Conservation (phyloP, 2,888 invertebrate genomes). For the Platycheirus albimanus region DNA sequence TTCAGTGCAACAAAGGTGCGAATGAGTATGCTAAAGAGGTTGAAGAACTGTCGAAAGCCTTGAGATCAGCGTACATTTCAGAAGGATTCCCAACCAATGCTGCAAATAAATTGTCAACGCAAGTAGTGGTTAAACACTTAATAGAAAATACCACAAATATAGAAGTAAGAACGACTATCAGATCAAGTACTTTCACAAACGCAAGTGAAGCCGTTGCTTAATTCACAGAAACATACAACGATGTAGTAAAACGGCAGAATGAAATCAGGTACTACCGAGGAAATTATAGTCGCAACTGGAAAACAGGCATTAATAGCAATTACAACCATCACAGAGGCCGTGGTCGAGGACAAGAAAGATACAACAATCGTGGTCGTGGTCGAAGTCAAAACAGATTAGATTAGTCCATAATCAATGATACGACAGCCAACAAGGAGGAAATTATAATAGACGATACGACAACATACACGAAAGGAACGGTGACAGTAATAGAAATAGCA, state of each 20-base stretch:
- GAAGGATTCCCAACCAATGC: constrained; percentile 18
- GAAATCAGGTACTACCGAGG: not conserved
- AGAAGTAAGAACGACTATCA: constrained; percentile 1
- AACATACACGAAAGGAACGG: not conserved
- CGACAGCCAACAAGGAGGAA: not conserved
- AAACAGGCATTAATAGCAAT: not conserved
- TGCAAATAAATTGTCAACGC: constrained; percentile 24
- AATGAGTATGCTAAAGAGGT: constrained; percentile 9
- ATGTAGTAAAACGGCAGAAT: constrained; percentile 2
- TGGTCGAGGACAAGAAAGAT: constrained; percentile 1
- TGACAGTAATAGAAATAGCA: not conserved
- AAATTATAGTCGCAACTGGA: not conserved
- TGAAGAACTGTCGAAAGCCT: constrained; percentile 11
- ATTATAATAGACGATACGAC: not conserved
- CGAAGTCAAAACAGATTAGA: not conserved
- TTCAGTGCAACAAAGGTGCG: not conserved
- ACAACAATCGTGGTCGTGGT: not conserved
- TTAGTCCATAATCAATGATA: not conserved
- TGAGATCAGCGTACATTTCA: constrained; percentile 18
- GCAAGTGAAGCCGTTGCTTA: constrained; percentile 17
- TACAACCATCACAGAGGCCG: not conserved
- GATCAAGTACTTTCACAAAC: constrained; percentile 3
- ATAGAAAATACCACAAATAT: constrained; percentile 9
- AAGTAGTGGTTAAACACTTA: constrained; percentile 12
- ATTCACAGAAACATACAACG: constrained; percentile 6